A percentile compares a stretch with the other conserved stretches of the same genome.
Conservation (phyloP, 2,888 invertebrate species). For the Thereva unica region DNA sequence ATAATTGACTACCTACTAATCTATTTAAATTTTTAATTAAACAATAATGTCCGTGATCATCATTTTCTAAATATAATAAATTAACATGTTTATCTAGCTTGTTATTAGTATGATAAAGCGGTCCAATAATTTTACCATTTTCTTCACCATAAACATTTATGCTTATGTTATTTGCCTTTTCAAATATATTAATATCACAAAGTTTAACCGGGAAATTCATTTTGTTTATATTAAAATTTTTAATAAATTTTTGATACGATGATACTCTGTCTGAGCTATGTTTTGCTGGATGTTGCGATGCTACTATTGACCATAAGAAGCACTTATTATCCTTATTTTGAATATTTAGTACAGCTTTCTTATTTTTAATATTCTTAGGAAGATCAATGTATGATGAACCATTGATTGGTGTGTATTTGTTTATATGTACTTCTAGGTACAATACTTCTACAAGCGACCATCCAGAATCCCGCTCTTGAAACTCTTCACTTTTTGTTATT, state of each 20-base stretch:
- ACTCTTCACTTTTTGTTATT: too few species aligned
- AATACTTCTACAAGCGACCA: too few species aligned
- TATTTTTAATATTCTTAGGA: too few species aligned
- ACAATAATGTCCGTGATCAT: conserved; percentile 8
- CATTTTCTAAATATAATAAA: conserved; percentile 9
- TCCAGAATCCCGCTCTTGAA: too few species aligned
- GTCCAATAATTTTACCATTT: not conserved
- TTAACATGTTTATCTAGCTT: conserved; percentile 12
- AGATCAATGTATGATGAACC: too few species aligned
- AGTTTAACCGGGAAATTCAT: conserved; percentile 1
- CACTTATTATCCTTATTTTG: conserved; percentile 8
- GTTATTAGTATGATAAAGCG: conserved; percentile 13
- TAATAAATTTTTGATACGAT: not conserved
- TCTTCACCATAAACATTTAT: conserved; percentile 12
- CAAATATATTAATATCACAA: conserved; percentile 3
- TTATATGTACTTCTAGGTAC: conserved; percentile 3
- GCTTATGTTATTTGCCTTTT: conserved; percentile 9
- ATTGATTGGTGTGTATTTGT: too few species aligned
- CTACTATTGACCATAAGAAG: conserved; percentile 3
- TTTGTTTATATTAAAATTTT: not conserved
- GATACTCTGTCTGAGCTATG: conserved; percentile 3
- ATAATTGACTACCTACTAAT: conserved; percentile 14
- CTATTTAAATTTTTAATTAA: conserved; percentile 12
- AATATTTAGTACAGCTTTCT: too few species aligned
- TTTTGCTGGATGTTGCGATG: not conserved